Evolutionary conservation across 2,888 invertebrate species (phyloP), one percentile per base, ranked within the genome.

Genomic region (Megamerina dolium): DNA sequence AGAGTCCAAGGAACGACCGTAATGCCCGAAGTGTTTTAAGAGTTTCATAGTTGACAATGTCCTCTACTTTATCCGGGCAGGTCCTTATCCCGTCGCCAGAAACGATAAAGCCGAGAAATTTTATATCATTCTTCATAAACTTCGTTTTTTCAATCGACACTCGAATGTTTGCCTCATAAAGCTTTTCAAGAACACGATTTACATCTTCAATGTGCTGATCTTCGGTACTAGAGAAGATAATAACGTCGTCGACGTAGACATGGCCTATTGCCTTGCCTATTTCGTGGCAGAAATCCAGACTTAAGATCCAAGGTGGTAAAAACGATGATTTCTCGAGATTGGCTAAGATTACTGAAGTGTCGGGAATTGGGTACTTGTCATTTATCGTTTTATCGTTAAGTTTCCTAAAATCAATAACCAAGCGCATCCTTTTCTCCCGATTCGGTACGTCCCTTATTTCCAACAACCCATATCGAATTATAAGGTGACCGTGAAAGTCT

Each of bases 381-480:
- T 23, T 23, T 1, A 43, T 43, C 5, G 48, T 52, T 21, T 50
- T 50, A 4, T 13, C 10, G 29, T 52, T 52, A 1, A 50, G 13
- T n/a, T 52, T 52, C 17, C 40, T 37, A 44, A 49, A 50, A 39
- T 50, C 50, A 10, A 52, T 34, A 5, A 52, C 45, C 8, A 52
- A 21, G 5, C 49, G 47, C 31, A 41, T 46, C 41, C 50, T 47
- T 10, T 20, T 23, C n/a, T n/a, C n/a, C n/a, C n/a, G n/a, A n/a
- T n/a, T n/a, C n/a, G n/a, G n/a, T n/a, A n/a, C n/a, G n/a, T n/a
- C n/a, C n/a, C n/a, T n/a, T n/a, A n/a, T n/a, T n/a, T n/a, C n/a
- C n/a, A n/a, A n/a, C n/a, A n/a, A n/a, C n/a, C n/a, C n/a, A n/a
- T n/a, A n/a, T n/a, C n/a, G n/a, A n/a, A n/a, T n/a, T n/a, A n/a